phyloP scores from a whole-genome alignment of 2,113 vertebrate genomes.

The Crotalus tigris region DNA sequence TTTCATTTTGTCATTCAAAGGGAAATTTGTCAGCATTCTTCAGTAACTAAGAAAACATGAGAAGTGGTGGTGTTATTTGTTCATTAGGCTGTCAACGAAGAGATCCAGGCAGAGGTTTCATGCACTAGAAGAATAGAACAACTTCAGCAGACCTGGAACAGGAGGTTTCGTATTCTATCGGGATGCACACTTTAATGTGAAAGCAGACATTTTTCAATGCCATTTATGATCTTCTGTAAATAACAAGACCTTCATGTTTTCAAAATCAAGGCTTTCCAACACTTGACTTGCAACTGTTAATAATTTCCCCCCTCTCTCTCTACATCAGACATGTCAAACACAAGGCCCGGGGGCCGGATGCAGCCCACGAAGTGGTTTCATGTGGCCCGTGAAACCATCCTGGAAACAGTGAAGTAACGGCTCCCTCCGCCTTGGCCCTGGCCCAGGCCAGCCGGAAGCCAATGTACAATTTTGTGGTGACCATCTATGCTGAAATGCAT shows the following conservation, averaged over 20 bases:
- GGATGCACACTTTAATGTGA: background rate
- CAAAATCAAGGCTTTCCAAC: constrained; percentile 52
- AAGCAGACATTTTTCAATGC: constrained; percentile 22
- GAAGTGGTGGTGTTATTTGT: background rate
- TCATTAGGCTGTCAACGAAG: background rate
- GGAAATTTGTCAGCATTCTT: background rate
- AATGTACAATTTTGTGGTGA: too few species aligned
- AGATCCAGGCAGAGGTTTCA: background rate
- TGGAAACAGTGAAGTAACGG: too few species aligned
- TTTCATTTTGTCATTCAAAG: background rate
- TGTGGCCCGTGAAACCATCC: too few species aligned
- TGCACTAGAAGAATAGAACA: background rate
- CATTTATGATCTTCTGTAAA: constrained; percentile 34
- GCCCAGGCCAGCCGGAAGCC: too few species aligned
- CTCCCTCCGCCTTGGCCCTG: too few species aligned
- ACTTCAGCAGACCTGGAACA: background rate
- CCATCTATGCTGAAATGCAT: too few species aligned
- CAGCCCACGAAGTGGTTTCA: too few species aligned
- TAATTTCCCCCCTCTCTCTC: constrained; percentile 44
- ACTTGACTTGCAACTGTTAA: constrained; percentile 61
- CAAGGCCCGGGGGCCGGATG: too few species aligned
- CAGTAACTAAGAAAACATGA: background rate
- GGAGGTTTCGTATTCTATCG: background rate
- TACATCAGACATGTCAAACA: background rate
- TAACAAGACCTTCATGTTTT: constrained; percentile 47